Evolutionary conservation across 2,797 vertebrate species (phyloP).

Genomic region (Varecia variegata): DNA sequence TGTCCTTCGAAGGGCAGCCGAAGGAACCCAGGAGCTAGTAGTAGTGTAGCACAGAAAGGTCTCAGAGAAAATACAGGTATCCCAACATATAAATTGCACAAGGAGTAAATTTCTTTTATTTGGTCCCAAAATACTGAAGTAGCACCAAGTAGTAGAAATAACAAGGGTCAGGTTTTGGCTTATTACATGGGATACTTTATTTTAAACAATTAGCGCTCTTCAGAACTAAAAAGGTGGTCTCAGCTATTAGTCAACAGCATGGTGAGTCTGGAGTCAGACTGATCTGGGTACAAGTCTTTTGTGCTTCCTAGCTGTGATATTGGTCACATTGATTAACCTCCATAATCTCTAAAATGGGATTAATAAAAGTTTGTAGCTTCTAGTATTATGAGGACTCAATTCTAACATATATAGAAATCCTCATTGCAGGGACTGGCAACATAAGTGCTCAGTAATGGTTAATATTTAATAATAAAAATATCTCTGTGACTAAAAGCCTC

Average conservation of each 20-base stretch:
- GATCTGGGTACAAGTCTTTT: not conserved
- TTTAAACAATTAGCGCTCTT: not conserved
- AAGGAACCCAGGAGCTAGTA: not conserved
- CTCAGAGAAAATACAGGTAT: not conserved
- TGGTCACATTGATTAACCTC: not conserved
- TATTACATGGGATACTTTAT: not conserved
- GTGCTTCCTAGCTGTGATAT: not conserved
- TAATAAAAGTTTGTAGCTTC: not conserved
- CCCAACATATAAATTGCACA: not conserved
- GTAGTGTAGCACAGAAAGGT: not conserved
- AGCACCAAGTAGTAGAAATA: not conserved
- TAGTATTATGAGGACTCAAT: not conserved
- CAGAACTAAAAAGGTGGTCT: not conserved
- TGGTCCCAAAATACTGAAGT: not conserved
- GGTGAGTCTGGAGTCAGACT: not conserved
- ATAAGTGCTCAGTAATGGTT: not conserved
- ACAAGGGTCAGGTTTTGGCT: not conserved
- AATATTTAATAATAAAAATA: not conserved
- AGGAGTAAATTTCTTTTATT: not conserved
- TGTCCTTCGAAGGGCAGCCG: not conserved
- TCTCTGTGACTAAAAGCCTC: not conserved
- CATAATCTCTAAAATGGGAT: not conserved
- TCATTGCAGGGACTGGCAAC: not conserved
- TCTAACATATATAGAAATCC: not conserved
- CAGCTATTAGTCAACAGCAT: not conserved